Base-by-base conservation (phyloP, 2,797 vertebrate genomes). In the Sparidentex hasta region DNA sequence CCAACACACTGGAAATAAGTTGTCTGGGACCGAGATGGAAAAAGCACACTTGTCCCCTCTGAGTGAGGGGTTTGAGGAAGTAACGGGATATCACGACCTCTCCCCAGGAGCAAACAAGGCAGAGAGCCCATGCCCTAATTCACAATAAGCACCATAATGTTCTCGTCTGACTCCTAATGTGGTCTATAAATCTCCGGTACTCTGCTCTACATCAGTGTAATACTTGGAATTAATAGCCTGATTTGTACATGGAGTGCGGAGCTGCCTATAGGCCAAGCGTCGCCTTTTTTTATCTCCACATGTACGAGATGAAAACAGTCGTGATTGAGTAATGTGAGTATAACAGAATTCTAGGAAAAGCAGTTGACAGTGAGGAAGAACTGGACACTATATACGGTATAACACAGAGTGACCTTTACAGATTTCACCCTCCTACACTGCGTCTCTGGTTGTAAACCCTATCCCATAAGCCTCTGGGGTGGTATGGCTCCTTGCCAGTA, bases 401-500 rank as follows among this genome's bases (percentile, higher is more conserved):
- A 87, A 87, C 78, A 75, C 80, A 74, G 65, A 56, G 84, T 88
- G 90, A 93, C 88, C 90, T 86, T 44, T 82, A 43, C 85, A 70
- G 84, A 91, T 87, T 86, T 88, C 78, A 69, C 85, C 79, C 85
- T 87, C 82, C 85, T 88, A 78, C 85, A 84, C 89, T 82, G 78
- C 65, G n/a, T 87, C 90, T 89, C 81, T 84, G 78, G 71, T 84
- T 88, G 78, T 84, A 90, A 93, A 91, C 84, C 82, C 87, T 90
- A 92, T 93, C 90, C 86, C 91, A 88, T 92, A 92, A 90, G 89
- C 89, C 93, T 91, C 91, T 82, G 81, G 90, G 92, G 93, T 90
- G 93, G 92, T 88, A 93, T 94, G 94, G 94, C 91, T 78, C 47
- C 83, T 68, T 88, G 94, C 94, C 94, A 95, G 91, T 89, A 80